These are phyloP conservation scores for Cephus runcator DNA, from an alignment of 2,888 invertebrate genomes.

Conservation along the genomic window DNA sequence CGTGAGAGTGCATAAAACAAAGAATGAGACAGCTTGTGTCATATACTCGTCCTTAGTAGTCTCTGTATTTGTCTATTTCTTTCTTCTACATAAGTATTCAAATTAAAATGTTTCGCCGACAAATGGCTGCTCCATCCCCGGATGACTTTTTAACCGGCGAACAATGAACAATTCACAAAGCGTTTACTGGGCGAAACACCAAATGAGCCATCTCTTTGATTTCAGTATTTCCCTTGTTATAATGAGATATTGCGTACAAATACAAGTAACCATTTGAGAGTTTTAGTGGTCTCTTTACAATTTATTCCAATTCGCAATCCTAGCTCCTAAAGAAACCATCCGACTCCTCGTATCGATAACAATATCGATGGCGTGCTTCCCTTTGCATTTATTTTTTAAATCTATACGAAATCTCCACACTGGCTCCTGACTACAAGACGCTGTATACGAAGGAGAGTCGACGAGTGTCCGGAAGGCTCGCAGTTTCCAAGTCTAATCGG, in stretches of 20 bases:
- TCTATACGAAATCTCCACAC: not conserved
- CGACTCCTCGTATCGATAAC: not conserved
- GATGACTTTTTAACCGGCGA: constrained; percentile 14
- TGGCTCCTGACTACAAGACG: not conserved
- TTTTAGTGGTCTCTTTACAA: not conserved
- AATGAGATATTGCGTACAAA: constrained; percentile 55
- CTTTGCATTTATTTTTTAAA: not conserved
- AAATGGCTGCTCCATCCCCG: constrained; percentile 33
- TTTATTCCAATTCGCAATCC: not conserved
- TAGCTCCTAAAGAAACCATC: not conserved
- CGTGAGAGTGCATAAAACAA: not conserved
- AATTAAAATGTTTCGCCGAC: constrained; percentile 36
- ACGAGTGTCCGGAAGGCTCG: too few species aligned
- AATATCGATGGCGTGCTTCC: not conserved
- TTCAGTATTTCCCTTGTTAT: constrained; percentile 58
- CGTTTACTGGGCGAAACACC: constrained; percentile 38
- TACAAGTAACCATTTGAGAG: constrained; percentile 43
- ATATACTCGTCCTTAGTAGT: too few species aligned
- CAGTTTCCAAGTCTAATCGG: not conserved
- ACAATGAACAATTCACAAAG: constrained; percentile 24
- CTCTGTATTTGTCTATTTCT: too few species aligned
- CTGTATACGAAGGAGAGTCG: too few species aligned
- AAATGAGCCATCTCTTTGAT: constrained; percentile 48
- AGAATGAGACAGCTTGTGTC: too few species aligned
- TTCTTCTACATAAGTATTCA: constrained; percentile 46